phyloP scores from a whole-genome alignment of 2,797 vertebrate species.

The Tenualosa ilisha region DNA sequence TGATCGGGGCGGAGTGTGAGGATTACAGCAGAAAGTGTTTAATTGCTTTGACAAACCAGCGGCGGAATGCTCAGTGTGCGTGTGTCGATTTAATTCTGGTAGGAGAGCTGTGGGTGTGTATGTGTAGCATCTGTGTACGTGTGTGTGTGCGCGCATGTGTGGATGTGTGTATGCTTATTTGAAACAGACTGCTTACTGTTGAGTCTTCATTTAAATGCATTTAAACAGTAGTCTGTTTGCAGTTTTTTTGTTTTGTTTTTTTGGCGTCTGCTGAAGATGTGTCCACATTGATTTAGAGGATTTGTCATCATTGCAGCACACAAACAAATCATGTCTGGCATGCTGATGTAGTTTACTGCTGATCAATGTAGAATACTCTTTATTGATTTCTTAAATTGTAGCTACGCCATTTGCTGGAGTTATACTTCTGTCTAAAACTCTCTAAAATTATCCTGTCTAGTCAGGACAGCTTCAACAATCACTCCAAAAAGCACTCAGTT shows the following conservation, averaged over 20 bases:
- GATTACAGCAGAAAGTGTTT: not conserved
- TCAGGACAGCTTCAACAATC: not conserved
- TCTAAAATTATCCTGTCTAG: not conserved
- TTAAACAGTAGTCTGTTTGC: not conserved
- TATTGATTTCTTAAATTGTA: not conserved
- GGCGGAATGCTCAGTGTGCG: not conserved
- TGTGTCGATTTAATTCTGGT: not conserved
- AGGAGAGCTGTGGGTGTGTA: not conserved
- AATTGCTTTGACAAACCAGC: not conserved
- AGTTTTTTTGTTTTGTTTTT: not conserved
- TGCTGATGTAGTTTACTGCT: not conserved
- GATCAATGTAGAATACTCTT: not conserved
- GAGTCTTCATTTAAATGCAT: not conserved
- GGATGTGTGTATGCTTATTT: not conserved
- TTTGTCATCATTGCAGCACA: not conserved
- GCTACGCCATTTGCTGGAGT: not conserved
- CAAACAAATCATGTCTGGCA: not conserved
- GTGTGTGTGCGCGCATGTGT: not conserved
- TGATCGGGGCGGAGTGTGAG: not conserved
- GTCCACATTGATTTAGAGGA: not conserved
- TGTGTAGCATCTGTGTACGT: not conserved
- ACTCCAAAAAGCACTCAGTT: not conserved
- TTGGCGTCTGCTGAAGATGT: too few relatives aligned
- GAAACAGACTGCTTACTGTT: not conserved
- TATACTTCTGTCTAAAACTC: not conserved